A percentile compares a stretch with the other conserved stretches of the same genome.
Evolutionary conservation across 1,140 invertebrate genomes (phyloP).

Genomic region (Calephelis nemesis): DNA sequence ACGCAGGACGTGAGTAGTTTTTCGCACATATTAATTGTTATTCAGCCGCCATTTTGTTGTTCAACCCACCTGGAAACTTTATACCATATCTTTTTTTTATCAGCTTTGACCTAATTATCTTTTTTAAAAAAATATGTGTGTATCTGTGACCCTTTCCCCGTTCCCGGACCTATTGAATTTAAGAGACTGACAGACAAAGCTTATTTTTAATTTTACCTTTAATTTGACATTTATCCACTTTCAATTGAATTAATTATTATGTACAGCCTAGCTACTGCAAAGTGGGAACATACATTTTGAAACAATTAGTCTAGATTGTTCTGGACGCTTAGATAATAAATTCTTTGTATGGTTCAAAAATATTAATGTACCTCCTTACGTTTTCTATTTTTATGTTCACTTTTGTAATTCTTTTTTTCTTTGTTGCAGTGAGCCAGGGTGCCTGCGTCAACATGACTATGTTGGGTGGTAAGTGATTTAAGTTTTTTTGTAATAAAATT

Average conservation of each 20-base stretch:
- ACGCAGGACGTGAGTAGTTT: conserved; percentile 54
- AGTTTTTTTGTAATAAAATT: too few relatives aligned
- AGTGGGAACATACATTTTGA: too few relatives aligned
- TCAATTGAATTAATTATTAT: neutral
- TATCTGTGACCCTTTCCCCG: too few relatives aligned
- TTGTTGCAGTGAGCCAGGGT: conserved; percentile 58
- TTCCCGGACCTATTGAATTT: too few relatives aligned
- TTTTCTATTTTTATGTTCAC: neutral
- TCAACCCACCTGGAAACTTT: neutral
- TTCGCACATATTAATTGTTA: neutral
- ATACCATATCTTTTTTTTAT: conserved; percentile 20
- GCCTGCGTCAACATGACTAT: conserved; percentile 41
- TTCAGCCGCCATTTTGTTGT: conserved; percentile 34
- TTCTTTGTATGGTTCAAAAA: too few relatives aligned
- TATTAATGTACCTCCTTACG: too few relatives aligned
- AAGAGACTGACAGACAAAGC: too few relatives aligned
- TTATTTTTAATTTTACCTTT: too few relatives aligned
- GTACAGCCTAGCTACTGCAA: neutral
- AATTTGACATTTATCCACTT: too few relatives aligned
- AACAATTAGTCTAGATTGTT: too few relatives aligned
- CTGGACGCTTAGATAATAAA: too few relatives aligned
- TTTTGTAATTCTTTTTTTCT: conserved; percentile 21
- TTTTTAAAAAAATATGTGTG: neutral
- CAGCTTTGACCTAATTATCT: neutral
- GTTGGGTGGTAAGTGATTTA: conserved; percentile 43